These are phyloP conservation scores for Charina bottae DNA, from an alignment of 2,113 vertebrate genomes.

Conservation along the genomic window DNA sequence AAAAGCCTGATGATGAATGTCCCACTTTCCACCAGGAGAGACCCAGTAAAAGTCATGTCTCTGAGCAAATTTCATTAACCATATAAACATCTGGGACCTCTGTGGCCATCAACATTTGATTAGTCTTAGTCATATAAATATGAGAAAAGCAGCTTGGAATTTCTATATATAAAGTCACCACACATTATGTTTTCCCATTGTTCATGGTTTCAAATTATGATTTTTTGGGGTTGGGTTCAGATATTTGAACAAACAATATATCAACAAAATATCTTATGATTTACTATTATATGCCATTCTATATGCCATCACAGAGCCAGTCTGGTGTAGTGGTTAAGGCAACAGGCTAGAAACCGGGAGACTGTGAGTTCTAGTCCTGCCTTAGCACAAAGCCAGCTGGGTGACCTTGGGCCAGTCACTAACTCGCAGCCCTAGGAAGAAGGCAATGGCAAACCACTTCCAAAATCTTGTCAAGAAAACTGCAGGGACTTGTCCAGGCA, in stretches of 20 bases:
- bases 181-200: not conserved
- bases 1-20: not conserved
- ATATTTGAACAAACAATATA: not conserved
- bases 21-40: not conserved
- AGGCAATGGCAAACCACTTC: not conserved
- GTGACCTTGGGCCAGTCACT: not conserved
- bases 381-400: not conserved
- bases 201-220: not conserved
- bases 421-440: not conserved
- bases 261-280: not conserved
- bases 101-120: not conserved
- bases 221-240: not conserved
- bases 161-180: not conserved
- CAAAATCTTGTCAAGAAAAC: not conserved
- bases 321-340: not conserved
- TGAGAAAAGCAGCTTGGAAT: not conserved
- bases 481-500: not conserved
- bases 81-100: not conserved
- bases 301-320: not conserved
- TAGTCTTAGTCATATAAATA: not conserved
- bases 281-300: not conserved
- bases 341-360: not conserved
- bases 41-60: not conserved
- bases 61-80: not conserved
- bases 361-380: not conserved